Evolutionary conservation across 2,113 vertebrate species (phyloP).

Genomic region (Cynocephalus volans): DNA sequence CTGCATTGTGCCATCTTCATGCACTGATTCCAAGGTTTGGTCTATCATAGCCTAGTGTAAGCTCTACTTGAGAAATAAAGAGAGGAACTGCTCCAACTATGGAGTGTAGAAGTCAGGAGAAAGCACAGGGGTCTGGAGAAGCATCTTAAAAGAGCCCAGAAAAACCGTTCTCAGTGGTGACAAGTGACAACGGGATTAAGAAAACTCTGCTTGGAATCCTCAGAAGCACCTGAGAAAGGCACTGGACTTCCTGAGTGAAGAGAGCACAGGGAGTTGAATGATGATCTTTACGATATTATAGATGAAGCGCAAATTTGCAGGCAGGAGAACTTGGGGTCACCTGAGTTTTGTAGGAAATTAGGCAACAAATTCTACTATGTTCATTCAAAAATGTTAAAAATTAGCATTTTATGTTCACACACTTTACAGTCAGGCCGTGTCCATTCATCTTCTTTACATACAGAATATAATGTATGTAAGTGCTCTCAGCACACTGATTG

Average conservation of each 20-base stretch:
- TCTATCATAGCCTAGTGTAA: background rate
- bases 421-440: background rate
- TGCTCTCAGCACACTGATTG: background rate
- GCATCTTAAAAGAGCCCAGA: background rate
- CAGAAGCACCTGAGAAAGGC: background rate
- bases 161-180: background rate
- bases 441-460: background rate
- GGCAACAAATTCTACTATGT: background rate
- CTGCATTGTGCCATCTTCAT: background rate
- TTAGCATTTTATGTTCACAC: background rate
- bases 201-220: background rate
- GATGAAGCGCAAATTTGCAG: background rate
- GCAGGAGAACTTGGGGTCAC: background rate
- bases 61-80: background rate
- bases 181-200: background rate
- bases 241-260: background rate
- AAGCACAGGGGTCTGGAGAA: background rate
- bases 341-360: background rate
- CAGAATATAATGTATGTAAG: background rate
- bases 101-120: background rate
- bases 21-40: background rate
- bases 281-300: background rate
- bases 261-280: background rate
- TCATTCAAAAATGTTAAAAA: conserved; percentile 36
- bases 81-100: background rate